Evolutionary conservation across 1,140 invertebrate genomes (phyloP).

Genomic region (Sarcophaga bullata): DNA sequence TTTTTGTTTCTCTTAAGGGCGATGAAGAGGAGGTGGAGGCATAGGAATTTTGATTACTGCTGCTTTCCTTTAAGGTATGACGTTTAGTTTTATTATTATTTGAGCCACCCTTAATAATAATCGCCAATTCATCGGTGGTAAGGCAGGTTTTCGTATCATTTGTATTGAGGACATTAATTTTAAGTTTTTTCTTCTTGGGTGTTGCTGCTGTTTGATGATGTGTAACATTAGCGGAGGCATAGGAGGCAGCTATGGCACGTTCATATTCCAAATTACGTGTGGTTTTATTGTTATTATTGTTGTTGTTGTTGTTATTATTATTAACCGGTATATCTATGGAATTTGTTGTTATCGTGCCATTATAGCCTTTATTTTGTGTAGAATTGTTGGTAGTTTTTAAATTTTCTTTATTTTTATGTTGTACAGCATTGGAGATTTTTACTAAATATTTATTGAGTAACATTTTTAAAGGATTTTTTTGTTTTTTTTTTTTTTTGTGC

Average conservation of each 20-base stretch:
- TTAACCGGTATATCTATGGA: conserved; percentile 9
- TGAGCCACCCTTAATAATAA: conserved; percentile 53
- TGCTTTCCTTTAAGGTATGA: neutral
- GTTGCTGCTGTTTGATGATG: neutral
- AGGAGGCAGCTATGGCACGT: conserved; percentile 43
- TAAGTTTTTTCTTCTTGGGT: conserved; percentile 43
- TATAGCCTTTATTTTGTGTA: too few species aligned
- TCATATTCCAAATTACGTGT: conserved; percentile 44
- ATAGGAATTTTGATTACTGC: conserved; percentile 1
- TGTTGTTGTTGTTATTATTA: conserved; percentile 52
- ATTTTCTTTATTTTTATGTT: conserved; percentile 46
- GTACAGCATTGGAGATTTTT: conserved; percentile 60
- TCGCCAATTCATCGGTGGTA: conserved; percentile 58
- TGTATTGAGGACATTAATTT: conserved; percentile 40
- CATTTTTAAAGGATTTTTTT: conserved; percentile 48
- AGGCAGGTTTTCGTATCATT: conserved; percentile 50
- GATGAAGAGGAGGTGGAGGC: neutral
- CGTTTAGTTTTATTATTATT: conserved; percentile 41
- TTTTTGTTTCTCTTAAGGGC: conserved; percentile 11
- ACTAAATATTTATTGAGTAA: conserved; percentile 62
- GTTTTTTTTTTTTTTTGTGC: too few species aligned
- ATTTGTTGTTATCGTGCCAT: conserved; percentile 47
- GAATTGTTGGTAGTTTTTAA: neutral
- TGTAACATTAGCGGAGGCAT: neutral
- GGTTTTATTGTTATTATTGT: conserved; percentile 38